Conservation (phyloP, 2,797 vertebrate genomes). For the Triplophysa yarkandensis region DNA sequence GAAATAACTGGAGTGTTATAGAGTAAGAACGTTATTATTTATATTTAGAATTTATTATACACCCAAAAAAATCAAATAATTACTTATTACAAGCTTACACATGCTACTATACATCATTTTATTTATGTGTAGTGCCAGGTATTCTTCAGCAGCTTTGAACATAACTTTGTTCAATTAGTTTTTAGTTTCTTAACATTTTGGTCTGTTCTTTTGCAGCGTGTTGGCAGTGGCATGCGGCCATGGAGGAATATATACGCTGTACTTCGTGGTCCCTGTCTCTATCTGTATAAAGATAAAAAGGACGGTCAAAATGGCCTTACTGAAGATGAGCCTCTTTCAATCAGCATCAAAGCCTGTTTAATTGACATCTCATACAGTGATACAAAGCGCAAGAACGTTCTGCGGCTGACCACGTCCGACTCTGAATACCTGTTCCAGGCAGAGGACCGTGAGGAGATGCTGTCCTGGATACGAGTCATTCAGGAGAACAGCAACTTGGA, state of each 20-base stretch:
- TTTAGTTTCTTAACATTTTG: background rate
- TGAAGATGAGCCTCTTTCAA: conserved; percentile 88
- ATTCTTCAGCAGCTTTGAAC: no score
- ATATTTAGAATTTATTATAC: no score
- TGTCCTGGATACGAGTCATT: conserved; percentile 92
- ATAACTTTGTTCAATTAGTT: no score
- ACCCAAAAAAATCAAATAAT: no score
- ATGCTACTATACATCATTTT: no score
- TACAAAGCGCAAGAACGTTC: conserved; percentile 95
- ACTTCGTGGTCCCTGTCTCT: conserved; percentile 87
- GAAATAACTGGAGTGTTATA: no score
- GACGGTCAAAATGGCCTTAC: conserved; percentile 78
- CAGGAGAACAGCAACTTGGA: conserved; percentile 94
- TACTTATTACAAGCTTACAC: no score
- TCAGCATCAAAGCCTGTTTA: conserved; percentile 93
- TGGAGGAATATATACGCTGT: conserved; percentile 97
- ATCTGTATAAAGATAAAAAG: conserved; percentile 92
- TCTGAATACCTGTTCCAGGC: conserved; percentile 96
- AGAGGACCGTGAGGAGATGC: conserved; percentile 93
- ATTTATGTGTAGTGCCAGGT: no score
- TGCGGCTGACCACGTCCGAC: conserved; percentile 92
- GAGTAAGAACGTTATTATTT: no score
- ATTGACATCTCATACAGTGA: conserved; percentile 98
- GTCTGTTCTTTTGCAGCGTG: conserved; percentile 74
- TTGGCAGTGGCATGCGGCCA: conserved; percentile 86